Base-by-base conservation (phyloP, 1,140 invertebrate genomes). In the Temnothorax nylanderi region DNA sequence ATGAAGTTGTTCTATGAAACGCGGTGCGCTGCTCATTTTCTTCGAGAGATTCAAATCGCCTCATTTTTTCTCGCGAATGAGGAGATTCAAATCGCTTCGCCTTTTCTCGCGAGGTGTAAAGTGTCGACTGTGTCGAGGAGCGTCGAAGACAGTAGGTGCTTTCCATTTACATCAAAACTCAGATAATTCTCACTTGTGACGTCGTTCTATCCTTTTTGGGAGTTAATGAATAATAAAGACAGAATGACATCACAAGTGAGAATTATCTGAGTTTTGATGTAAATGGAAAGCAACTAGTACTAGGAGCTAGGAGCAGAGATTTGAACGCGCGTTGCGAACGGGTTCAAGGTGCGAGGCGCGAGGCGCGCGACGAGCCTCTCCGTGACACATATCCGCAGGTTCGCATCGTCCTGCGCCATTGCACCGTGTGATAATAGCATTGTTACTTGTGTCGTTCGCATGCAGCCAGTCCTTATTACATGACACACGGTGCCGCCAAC, bases 391-490 rank as follows among this genome's bases (percentile, higher is more conserved):
- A 62, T 90, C 58, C 92, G 91, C 87, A 89, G 88, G 89, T 92
- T 86, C 88, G 76, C 82, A 87, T 86, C 87, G 88, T 93, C 91
- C 92, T 92, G 94, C 94, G 93, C 92, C 90, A 91, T 90, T 93
- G 92, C 87, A 78, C 82, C 41, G 82, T 92, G 89, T 90, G 94
- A 94, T 95, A 95, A 95, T 94, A 85, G 92, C 90, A 95, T 95
- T 93, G 94, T 94, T 93, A 92, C 71, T 81, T 89, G 90, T 89
- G 90, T 85, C 87, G 80, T 87, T 90, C 86, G 88, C 85, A 91
- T 86, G 87, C 85, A 91, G 90, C 87, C 86, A 75, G 89, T 90
- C 86, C 91, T 93, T 91, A 93, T 94, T 95, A 94, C 94, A 91
- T 93, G 94, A 95, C 93, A 94, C 85, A 89, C 88, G 86, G 67